Percentiles rank a stretch among this genome's conserved stretches.
These are phyloP conservation scores for Drosophila rhopaloa DNA, from an alignment of 1,140 invertebrate genomes.

Conservation along the genomic window DNA sequence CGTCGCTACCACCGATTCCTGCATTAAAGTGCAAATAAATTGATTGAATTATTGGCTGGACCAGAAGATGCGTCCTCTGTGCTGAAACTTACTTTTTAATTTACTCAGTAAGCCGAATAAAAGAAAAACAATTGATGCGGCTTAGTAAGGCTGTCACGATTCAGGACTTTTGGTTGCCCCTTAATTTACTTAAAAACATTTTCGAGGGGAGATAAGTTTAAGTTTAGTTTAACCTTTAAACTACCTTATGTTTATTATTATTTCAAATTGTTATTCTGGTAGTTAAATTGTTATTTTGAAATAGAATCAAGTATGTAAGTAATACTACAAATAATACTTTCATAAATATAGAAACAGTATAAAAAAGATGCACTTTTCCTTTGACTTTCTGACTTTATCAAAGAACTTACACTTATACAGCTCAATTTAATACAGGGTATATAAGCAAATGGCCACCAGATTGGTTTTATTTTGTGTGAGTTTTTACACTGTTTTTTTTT, in stretches of 20 bases:
- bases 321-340: too few relatives aligned
- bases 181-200: too few relatives aligned
- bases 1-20: background rate
- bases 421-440: conserved; percentile 20
- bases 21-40: conserved; percentile 66
- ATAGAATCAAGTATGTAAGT: too few relatives aligned
- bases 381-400: background rate
- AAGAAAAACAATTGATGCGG: conserved; percentile 25
- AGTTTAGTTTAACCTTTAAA: background rate
- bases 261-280: too few relatives aligned
- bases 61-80: conserved; percentile 21
- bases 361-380: background rate
- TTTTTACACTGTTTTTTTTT: conserved; percentile 21
- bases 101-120: conserved; percentile 43
- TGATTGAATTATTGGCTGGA: conserved; percentile 67
- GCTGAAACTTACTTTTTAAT: conserved; percentile 55
- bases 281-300: too few relatives aligned
- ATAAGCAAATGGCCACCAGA: conserved; percentile 28
- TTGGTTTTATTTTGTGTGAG: conserved; percentile 35
- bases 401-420: background rate
- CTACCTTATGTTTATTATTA: too few relatives aligned
- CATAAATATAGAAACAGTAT: too few relatives aligned
- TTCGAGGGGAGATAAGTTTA: too few relatives aligned
- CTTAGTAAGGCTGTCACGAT: background rate
- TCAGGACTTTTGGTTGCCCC: background rate